phyloP scores from a whole-genome alignment of 2,888 invertebrate species.

The Lamellibrachia satsuma region DNA sequence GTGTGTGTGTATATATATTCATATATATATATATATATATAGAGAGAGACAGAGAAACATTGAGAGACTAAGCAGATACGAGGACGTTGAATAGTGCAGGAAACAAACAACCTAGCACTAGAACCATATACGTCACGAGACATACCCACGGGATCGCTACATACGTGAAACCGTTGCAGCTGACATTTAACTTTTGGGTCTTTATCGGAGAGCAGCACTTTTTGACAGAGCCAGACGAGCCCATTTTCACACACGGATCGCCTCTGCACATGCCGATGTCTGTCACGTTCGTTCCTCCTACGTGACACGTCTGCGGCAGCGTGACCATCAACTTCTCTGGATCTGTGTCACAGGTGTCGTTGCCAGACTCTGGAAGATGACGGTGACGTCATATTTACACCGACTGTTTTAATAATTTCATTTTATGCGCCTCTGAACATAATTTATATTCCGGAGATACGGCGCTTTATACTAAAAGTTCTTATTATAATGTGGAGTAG shows the following conservation, averaged over 20 bases:
- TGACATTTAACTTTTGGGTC: background rate
- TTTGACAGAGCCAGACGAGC: background rate
- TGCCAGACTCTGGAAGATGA: background rate
- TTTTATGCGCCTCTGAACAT: too few species aligned
- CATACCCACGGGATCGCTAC: background rate
- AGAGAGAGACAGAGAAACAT: too few species aligned
- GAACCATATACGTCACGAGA: background rate
- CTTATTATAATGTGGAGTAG: too few species aligned
- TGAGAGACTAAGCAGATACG: background rate
- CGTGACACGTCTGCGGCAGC: background rate
- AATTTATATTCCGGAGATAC: too few species aligned
- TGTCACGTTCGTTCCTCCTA: background rate
- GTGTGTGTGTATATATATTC: background rate
- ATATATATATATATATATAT: background rate
- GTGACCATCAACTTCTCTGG: background rate
- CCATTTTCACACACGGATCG: background rate
- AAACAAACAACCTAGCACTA: background rate
- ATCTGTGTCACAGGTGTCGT: background rate
- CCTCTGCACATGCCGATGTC: background rate
- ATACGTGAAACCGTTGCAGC: background rate
- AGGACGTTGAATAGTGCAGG: background rate
- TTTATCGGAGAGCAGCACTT: background rate
- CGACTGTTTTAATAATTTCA: too few species aligned
- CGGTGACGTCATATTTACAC: background rate
- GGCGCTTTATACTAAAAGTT: too few species aligned